phyloP scores from a whole-genome alignment of 1,140 invertebrate species.

The Chironomus tepperi region DNA sequence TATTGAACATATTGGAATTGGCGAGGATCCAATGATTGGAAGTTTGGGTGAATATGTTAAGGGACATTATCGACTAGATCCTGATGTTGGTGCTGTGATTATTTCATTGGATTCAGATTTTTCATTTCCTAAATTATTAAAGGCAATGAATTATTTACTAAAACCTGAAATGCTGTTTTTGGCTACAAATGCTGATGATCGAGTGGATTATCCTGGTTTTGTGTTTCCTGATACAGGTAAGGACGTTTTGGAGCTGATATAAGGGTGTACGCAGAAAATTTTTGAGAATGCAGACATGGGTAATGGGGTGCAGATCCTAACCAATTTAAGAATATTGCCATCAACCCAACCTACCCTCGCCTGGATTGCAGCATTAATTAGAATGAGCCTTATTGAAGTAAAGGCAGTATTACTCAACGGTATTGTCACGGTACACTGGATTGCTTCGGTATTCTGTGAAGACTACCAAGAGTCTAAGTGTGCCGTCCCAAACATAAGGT shows the following conservation, averaged over 20 bases:
- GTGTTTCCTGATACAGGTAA: slow-evolving; percentile 62
- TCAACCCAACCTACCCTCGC: too few species aligned
- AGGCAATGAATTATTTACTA: slow-evolving; percentile 79
- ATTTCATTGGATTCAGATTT: slow-evolving; percentile 90
- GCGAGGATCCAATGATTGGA: slow-evolving; percentile 39
- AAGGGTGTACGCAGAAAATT: too few species aligned
- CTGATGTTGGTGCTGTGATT: slow-evolving; percentile 79
- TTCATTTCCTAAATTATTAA: slow-evolving; percentile 83
- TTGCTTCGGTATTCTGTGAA: too few species aligned
- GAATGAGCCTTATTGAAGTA: too few species aligned
- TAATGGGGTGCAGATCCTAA: too few species aligned
- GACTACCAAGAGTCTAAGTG: too few species aligned
- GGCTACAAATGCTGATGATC: slow-evolving; percentile 88
- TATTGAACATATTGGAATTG: slow-evolving; percentile 63
- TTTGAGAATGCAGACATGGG: too few species aligned
- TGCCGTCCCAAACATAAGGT: too few species aligned
- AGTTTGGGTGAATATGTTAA: slow-evolving; percentile 38
- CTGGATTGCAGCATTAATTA: too few species aligned
- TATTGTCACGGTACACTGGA: too few species aligned
- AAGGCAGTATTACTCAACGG: too few species aligned
- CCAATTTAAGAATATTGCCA: too few species aligned
- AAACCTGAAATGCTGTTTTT: slow-evolving; percentile 72
- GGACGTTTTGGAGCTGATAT: neutral
- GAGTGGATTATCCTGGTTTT: slow-evolving; percentile 51
- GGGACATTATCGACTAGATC: slow-evolving; percentile 49